Evolutionary conservation across 2,797 vertebrate genomes (phyloP).

Genomic region (Lagocephalus sceleratus): DNA sequence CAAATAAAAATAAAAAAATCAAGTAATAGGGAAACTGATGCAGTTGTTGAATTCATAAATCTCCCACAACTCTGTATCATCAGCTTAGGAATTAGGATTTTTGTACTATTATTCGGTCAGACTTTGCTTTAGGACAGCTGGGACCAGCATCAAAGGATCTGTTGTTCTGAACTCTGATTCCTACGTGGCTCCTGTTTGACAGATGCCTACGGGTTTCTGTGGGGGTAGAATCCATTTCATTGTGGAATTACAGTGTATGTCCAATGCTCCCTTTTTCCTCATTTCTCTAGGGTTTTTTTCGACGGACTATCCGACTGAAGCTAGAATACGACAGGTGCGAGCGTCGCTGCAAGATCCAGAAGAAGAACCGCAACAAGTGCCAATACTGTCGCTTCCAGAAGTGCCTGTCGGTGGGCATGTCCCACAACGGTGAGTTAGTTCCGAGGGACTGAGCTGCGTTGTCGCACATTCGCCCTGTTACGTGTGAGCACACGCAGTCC

Average conservation of each 20-base stretch:
- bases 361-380: slow-evolving; percentile 98
- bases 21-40: too few relatives aligned
- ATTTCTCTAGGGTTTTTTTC: slow-evolving; percentile 86
- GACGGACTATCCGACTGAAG: slow-evolving; percentile 92
- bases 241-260: neutral
- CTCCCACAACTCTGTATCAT: too few relatives aligned
- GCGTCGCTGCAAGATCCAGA: slow-evolving; percentile 94
- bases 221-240: too few relatives aligned
- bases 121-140: too few relatives aligned
- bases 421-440: slow-evolving; percentile 90
- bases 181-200: too few relatives aligned
- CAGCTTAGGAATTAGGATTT: too few relatives aligned
- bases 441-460: neutral
- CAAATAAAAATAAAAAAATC: too few relatives aligned
- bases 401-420: slow-evolving; percentile 98
- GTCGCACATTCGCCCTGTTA: slow-evolving; percentile 7
- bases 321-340: slow-evolving; percentile 91
- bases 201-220: too few relatives aligned
- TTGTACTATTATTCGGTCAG: too few relatives aligned
- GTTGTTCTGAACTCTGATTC: too few relatives aligned
- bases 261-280: neutral
- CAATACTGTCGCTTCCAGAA: slow-evolving; percentile 98
- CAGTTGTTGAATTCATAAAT: too few relatives aligned
- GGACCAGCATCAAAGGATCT: too few relatives aligned
- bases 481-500: neutral